These are phyloP conservation scores for Pristionchus exspectatus DNA, from an alignment of 2,888 invertebrate species.

Conservation along the genomic window DNA sequence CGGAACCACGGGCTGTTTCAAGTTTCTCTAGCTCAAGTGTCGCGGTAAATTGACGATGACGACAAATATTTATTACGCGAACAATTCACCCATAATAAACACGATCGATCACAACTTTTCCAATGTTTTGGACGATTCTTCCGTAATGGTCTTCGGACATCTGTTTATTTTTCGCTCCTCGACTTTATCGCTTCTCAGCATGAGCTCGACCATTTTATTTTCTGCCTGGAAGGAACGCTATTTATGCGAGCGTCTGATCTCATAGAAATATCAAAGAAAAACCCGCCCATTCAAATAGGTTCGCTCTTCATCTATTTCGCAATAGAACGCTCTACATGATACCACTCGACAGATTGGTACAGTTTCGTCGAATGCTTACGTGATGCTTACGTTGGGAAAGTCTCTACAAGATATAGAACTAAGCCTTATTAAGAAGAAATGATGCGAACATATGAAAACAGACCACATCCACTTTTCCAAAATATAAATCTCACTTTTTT, in stretches of 20 bases:
- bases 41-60: background rate
- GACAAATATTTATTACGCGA: background rate
- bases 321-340: too few species aligned
- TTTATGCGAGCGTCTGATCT: too few species aligned
- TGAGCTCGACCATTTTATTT: background rate
- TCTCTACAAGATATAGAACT: too few species aligned
- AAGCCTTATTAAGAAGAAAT: too few species aligned
- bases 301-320: too few species aligned
- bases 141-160: background rate
- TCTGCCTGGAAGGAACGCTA: background rate
- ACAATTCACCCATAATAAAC: background rate
- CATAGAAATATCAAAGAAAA: too few species aligned
- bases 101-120: background rate
- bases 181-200: background rate
- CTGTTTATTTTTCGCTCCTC: slow-evolving; percentile 18
- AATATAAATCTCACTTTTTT: background rate
- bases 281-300: too few species aligned
- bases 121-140: background rate
- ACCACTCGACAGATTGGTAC: too few species aligned
- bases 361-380: too few species aligned
- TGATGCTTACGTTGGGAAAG: too few species aligned
- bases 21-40: background rate
- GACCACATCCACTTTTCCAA: too few species aligned
- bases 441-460: too few species aligned
- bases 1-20: background rate